Evolutionary conservation across 2,888 invertebrate species (phyloP), one percentile per base, ranked within the genome.

Genomic region (Suillia variegata): DNA sequence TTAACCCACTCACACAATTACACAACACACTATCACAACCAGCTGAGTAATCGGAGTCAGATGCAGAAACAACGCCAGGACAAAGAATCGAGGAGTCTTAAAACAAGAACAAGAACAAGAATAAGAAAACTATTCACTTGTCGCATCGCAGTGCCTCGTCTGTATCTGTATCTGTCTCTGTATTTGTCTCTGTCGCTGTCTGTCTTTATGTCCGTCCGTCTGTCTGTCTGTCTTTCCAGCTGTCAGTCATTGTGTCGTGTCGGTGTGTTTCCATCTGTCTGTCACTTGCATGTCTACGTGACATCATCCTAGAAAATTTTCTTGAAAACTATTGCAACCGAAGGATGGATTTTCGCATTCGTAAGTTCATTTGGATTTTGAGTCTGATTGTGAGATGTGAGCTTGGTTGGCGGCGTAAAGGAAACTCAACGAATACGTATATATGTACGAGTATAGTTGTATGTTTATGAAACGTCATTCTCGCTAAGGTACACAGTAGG

Each of bases 281-380:
- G 79, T 79, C 79, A 79, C 70, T 75, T 71, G 72, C 78, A 77
- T 70, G 68, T 75, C 73, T 76, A 77, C 73, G 78, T 75, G 76
- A 77, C 75, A 76, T 76, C 74, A 71, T 70, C 66, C 69, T 65
- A 69, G 67, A 64, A 66, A 67, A 64, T 66, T 65, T 65, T 62
- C 74, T 70, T 69, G 63, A 58, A 65, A 69, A 68, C 65, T 66
- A 60, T 67, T 61, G 63, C 70, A 54, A 58, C 45, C 59, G 58
- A 64, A 63, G 64, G 62, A 67, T 60, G 72, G 70, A 74, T 76
- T 75, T 74, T 70, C 69, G 75, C 68, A 76, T 74, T 73, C 74
- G 70, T 70, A 70, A 69, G 69, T 70, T 76, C 70, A 67, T 74
- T 75, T 75, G 76, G 76, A 74, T 73, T 76, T 74, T 74, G 70